These are phyloP conservation scores for Cyrtorhinus lividipennis DNA, from an alignment of 1,140 invertebrate genomes.

Conservation along the genomic window DNA sequence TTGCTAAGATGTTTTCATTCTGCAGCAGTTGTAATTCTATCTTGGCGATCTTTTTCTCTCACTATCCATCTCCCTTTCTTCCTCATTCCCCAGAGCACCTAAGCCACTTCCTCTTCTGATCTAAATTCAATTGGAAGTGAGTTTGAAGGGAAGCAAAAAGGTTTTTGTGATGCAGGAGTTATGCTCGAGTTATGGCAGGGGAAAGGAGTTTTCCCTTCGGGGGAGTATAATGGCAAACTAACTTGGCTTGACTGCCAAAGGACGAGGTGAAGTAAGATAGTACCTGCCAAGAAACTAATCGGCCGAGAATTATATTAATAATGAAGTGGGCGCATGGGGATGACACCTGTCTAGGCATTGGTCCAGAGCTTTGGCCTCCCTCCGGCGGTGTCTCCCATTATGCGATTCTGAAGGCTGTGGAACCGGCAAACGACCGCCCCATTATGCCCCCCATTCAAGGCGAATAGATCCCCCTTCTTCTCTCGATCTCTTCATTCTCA, in stretches of 20 bases:
- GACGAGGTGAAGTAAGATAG: conserved; percentile 12
- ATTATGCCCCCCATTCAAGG: conserved; percentile 11
- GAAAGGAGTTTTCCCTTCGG: background rate
- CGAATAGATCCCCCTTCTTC: background rate
- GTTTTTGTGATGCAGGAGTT: conserved; percentile 7
- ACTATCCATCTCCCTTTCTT: background rate
- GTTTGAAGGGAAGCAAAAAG: background rate
- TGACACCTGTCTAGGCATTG: conserved; percentile 16
- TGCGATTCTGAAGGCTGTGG: conserved; percentile 4
- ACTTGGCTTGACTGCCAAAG: conserved; percentile 10
- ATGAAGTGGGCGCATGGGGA: conserved; percentile 10
- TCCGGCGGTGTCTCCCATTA: background rate
- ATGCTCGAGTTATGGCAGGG: conserved; percentile 3
- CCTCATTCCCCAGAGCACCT: background rate
- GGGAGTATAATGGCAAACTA: conserved; percentile 12
- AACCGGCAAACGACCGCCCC: conserved; percentile 13
- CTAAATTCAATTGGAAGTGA: conserved; percentile 7
- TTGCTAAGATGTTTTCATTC: background rate
- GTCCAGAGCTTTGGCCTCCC: background rate
- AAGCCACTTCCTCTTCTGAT: background rate
- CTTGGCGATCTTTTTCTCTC: background rate
- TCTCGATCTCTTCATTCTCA: background rate
- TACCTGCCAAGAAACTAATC: conserved; percentile 17
- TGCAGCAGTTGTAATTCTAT: background rate
- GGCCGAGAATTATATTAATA: conserved; percentile 15